These are phyloP conservation scores for Enteromius treurensis DNA, from an alignment of 2,797 vertebrate genomes.

Conservation along the genomic window DNA sequence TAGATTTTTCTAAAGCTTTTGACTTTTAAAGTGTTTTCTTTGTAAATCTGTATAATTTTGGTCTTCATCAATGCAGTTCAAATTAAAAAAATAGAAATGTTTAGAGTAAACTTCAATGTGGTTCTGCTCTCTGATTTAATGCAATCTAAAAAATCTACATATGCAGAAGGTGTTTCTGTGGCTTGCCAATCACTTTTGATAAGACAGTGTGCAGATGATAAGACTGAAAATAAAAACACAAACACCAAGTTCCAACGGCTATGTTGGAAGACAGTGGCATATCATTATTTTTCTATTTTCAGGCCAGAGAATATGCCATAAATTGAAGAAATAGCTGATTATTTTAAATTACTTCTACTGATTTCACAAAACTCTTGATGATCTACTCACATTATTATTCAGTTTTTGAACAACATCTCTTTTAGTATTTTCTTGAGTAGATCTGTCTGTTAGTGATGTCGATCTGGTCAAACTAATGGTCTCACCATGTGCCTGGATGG, in stretches of 20 bases:
- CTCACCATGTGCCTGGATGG: conserved; percentile 46
- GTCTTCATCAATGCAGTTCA: background rate
- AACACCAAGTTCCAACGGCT: no score
- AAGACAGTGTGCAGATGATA: background rate
- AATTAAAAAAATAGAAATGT: background rate
- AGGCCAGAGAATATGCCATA: background rate
- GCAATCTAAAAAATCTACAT: background rate
- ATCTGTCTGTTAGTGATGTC: background rate
- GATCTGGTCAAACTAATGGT: background rate
- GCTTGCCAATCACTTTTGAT: background rate
- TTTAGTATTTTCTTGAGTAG: background rate
- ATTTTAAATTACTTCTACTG: background rate
- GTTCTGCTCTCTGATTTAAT: background rate
- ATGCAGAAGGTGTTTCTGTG: background rate
- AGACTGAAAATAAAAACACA: no score
- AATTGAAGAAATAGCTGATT: background rate
- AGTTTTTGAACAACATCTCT: background rate
- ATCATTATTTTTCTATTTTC: background rate
- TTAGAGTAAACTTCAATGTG: background rate
- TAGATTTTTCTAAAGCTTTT: background rate
- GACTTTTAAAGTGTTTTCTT: background rate
- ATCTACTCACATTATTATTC: background rate
- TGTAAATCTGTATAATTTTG: background rate
- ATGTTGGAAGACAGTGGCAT: no score
- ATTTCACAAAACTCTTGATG: background rate